Base-by-base conservation (phyloP, 2,113 vertebrate species). In the Mustela nigripes region DNA sequence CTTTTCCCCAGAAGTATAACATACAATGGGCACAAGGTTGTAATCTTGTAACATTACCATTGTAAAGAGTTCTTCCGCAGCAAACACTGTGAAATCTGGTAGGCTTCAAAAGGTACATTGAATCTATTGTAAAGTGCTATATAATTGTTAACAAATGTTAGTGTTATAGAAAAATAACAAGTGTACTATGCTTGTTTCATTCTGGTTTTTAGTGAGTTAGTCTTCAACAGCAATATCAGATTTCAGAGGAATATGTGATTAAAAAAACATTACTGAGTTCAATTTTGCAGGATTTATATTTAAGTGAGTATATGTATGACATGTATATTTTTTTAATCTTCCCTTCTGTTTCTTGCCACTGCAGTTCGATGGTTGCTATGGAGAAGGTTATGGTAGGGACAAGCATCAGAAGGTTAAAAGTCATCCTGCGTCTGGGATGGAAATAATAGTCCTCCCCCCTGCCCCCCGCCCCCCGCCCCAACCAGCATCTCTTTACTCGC, bases 361-460 rank as follows among this genome's bases (percentile, higher is more conserved):
- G 5, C 73, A 53, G 62, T 89, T 53, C 94, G 71, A 1, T 89
- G 89, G 97, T 96, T 98, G 95, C 97, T 79, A 65, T 87, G 92
- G 97, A 97, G 48, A 97, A 87, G 89, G 81, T 58, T 97, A 89
- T 14, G 33, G n/a, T 86, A 97, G 95, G 73, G 79, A 65, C 91
- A 95, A 97, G 58, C 1, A 5, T 73, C 94, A 94, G 1, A 39
- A 98, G 89, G 80, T 98, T 71, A 80, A 1, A 65, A 93, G 69
- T 97, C 89, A 98, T 45, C 4, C 50, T 81, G n/a, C 50, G 48
- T 91, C 87, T 79, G 74, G 88, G 65, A 87, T 69, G 36, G 86
- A 96, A 97, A 90, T 60, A 94, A 45, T 50, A 33, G 10, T 7
- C 7, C 69, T 74, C 26, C 48, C 50, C 50, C 2, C 36, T 36